phyloP scores from a whole-genome alignment of 1,140 invertebrate genomes.

The Chrysomallon squamiferum region DNA sequence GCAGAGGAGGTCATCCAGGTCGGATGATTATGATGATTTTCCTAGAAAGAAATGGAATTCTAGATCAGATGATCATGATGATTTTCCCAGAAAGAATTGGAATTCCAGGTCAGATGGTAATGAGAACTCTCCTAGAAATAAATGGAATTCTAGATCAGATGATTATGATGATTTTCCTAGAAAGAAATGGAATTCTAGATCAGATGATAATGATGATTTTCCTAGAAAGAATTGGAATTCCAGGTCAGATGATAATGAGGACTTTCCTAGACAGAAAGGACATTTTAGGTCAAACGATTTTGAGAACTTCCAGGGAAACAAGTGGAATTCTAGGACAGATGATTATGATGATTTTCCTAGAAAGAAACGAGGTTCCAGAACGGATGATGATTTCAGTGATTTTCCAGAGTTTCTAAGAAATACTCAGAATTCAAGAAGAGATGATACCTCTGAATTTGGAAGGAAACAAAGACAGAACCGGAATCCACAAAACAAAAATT shows the following conservation, averaged over 20 bases:
- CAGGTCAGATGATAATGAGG: not conserved
- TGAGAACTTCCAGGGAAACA: no score
- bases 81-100: not conserved
- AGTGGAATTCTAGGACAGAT: no score
- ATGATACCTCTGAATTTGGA: not conserved
- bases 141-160: not conserved
- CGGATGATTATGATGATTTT: no score
- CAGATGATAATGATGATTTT: not conserved
- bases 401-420: not conserved
- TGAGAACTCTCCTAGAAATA: not conserved
- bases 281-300: no score
- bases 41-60: not conserved
- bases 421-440: no score
- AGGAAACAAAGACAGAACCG: conserved; percentile 2
- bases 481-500: no score
- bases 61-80: not conserved
- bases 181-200: not conserved
- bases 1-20: not conserved
- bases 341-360: not conserved
- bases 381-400: no score
- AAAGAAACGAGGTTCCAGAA: not conserved
- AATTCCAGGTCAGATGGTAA: no score
- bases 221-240: not conserved
- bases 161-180: not conserved
- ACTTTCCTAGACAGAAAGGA: not conserved